Evolutionary conservation across 2,797 vertebrate genomes (phyloP).

Genomic region (Rhynchotus rufescens): DNA sequence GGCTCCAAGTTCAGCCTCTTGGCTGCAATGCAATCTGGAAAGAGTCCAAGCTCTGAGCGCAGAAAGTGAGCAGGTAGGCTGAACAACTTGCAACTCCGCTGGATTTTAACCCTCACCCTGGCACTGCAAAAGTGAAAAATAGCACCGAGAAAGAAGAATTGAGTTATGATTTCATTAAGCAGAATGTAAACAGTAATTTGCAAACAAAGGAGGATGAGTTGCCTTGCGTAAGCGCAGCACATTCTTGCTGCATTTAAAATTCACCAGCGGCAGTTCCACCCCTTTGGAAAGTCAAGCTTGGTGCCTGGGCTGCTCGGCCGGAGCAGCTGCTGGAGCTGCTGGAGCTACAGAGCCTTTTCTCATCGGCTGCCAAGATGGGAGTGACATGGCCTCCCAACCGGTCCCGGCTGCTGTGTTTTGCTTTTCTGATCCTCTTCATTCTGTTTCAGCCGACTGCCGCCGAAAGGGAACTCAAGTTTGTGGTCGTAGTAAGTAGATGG

Average conservation of each 20-base stretch:
- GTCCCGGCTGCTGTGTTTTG: neutral
- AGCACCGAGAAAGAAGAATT: neutral
- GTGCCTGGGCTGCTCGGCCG: neutral
- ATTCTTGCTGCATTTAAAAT: constrained; percentile 63
- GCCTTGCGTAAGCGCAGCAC: constrained; percentile 44
- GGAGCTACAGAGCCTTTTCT: neutral
- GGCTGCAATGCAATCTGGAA: neutral
- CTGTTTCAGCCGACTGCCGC: neutral
- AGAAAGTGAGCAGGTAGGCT: neutral
- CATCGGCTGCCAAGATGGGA: constrained; percentile 16
- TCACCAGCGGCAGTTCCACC: constrained; percentile 60
- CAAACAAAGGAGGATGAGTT: constrained; percentile 22
- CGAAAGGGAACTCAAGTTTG: constrained; percentile 75
- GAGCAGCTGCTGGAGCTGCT: constrained; percentile 1
- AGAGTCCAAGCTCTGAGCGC: neutral
- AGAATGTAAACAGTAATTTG: constrained; percentile 63
- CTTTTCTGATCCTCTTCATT: neutral
- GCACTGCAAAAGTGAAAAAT: neutral
- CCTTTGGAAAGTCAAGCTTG: constrained; percentile 63
- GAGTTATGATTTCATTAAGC: constrained; percentile 41
- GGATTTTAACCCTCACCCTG: neutral
- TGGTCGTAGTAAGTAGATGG: constrained; percentile 70
- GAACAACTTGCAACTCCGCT: neutral
- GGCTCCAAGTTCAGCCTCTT: neutral
- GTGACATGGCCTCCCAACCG: neutral